Evolutionary conservation across 1,140 invertebrate species (phyloP), one percentile per base, ranked within the genome.

Genomic region (Bombus confusus): DNA sequence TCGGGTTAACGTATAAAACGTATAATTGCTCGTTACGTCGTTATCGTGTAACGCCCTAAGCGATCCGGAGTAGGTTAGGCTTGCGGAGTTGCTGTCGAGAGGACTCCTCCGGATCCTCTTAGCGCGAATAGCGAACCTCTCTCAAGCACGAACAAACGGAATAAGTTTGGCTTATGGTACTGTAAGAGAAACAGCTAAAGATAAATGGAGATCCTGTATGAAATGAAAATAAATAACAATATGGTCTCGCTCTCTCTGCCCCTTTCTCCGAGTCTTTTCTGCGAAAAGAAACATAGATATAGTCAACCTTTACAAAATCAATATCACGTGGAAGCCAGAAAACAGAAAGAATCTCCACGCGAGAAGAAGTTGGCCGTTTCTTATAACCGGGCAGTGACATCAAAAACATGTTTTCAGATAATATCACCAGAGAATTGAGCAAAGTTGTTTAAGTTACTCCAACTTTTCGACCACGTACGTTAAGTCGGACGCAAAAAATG

Each of bases 11-110:
- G 31, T 22, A 31, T 34, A 78, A 66, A 34, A 43, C n/a, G 37
- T 28, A 71, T 85, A 85, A 87, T 87, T 87, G 79, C 77, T 73
- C n/a, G 25, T 87, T 72, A 85, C 57, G 15, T 59, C 47, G 77
- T 75, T 87, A 76, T 80, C 77, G 66, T 34, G 72, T 76, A 80
- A 77, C 72, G 83, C 74, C 41, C 2, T 22, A n/a, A 62, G 81
- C 73, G 52, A 9, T 34, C 25, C 8, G 37, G 25, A 18, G 25
- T n/a, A 22, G 66, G 77, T 74, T 57, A 39, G 0, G 9, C 0
- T 15, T 0, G 66, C 13, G 22, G 22, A 34, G 34, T 72, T 71
- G 37, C 37, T 12, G 52, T 34, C 28, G 28, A 10, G 47, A 59
- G 74, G 62, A 78, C 28, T 57, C 34, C n/a, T n/a, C 12, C 6